Percentiles rank a stretch among this genome's conserved stretches.
Conservation (phyloP, 2,888 invertebrate species). For the Allygus modestus region DNA sequence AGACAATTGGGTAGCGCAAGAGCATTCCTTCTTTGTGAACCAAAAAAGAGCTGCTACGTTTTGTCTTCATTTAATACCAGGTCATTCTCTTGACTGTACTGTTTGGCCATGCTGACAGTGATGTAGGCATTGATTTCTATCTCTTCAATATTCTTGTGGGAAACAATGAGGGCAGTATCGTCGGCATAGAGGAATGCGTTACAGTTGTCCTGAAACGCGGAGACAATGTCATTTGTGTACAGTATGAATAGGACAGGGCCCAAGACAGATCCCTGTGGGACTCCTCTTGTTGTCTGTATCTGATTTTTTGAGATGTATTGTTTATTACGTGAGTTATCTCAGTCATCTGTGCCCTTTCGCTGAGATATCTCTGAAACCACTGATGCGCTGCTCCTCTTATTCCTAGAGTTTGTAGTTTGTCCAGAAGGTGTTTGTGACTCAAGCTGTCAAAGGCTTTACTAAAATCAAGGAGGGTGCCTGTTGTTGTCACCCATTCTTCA, state of each 20-base stretch:
- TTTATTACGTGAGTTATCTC: background rate
- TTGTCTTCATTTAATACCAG: conserved; percentile 45
- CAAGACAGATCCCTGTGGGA: conserved; percentile 32
- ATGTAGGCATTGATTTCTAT: conserved; percentile 19
- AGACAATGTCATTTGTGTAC: conserved; percentile 31
- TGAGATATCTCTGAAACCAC: conserved; percentile 44
- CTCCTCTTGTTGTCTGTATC: conserved; percentile 27
- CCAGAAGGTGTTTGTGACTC: conserved; percentile 12
- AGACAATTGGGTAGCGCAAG: background rate
- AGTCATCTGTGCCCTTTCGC: background rate
- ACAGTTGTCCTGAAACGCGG: conserved; percentile 1
- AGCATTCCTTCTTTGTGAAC: conserved; percentile 29
- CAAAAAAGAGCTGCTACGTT: conserved; percentile 24
- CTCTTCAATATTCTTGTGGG: conserved; percentile 17
- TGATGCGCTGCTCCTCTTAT: conserved; percentile 12
- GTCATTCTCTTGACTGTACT: conserved; percentile 27
- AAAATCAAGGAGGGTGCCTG: conserved; percentile 15
- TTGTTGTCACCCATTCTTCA: conserved; percentile 17
- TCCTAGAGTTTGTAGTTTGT: conserved; percentile 13
- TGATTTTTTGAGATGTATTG: conserved; percentile 7
- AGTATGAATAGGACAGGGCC: conserved; percentile 16
- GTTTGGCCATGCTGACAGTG: background rate
- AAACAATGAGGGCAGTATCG: conserved; percentile 31
- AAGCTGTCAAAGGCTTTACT: conserved; percentile 48
- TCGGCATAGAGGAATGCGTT: conserved; percentile 12